These are phyloP conservation scores for Sternarchorhynchus goeldii DNA, from an alignment of 2,797 vertebrate genomes.

Conservation along the genomic window DNA sequence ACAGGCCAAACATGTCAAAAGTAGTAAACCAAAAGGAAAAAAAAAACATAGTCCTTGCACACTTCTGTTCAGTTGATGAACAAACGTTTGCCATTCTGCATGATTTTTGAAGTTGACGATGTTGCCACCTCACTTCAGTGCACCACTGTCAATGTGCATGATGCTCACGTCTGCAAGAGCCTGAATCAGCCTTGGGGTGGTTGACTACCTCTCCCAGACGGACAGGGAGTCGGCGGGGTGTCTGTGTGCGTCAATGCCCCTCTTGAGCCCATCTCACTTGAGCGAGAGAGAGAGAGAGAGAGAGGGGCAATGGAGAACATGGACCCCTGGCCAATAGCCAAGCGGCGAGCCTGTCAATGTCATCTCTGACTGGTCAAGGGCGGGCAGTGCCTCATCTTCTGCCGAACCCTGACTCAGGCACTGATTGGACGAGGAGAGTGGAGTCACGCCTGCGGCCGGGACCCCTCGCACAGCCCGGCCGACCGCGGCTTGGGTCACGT, in stretches of 20 bases:
- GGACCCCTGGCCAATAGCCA: constrained; percentile 30
- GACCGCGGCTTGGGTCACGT: background rate
- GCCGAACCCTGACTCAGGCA: constrained; percentile 36
- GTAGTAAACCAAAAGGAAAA: background rate
- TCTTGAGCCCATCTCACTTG: constrained; percentile 30
- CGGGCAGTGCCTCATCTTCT: constrained; percentile 50
- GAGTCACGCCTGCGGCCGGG: constrained; percentile 50
- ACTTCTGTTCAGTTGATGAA: background rate
- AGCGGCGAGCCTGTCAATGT: constrained; percentile 59
- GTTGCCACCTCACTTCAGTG: background rate
- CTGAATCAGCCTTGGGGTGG: background rate
- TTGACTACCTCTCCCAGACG: constrained; percentile 18
- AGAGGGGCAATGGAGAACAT: constrained; percentile 14
- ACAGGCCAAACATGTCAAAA: no score
- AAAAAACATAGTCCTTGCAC: background rate
- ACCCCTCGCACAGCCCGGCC: constrained; percentile 31
- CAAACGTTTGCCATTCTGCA: background rate
- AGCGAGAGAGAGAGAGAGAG: constrained; percentile 2
- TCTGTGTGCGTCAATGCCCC: constrained; percentile 28
- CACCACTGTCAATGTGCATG: background rate
- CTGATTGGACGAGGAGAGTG: constrained; percentile 54
- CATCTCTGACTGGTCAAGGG: constrained; percentile 66
- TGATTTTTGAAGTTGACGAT: background rate
- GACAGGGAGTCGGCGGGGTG: background rate
- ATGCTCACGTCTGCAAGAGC: background rate